These are phyloP conservation scores for Ichneumoninae sp. DNA, from an alignment of 2,888 invertebrate genomes.

Conservation along the genomic window DNA sequence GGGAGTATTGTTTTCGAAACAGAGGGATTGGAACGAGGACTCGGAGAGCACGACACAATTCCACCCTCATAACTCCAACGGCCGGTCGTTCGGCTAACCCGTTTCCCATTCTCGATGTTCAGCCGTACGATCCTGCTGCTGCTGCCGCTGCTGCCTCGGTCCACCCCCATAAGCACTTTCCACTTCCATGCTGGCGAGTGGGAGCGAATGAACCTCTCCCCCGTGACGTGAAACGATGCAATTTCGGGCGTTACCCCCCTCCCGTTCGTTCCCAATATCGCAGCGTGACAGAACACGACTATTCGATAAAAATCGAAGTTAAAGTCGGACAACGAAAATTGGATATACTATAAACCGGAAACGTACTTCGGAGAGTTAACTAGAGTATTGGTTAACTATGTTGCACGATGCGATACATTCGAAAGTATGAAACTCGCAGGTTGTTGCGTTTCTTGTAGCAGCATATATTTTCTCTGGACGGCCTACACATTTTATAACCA, in stretches of 20 bases:
- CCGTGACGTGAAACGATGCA: conserved; percentile 57
- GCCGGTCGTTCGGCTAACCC: conserved; percentile 75
- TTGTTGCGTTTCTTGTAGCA: neutral
- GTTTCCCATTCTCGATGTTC: conserved; percentile 75
- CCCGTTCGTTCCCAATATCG: conserved; percentile 1
- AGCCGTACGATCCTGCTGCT: conserved; percentile 54
- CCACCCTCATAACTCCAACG: conserved; percentile 74
- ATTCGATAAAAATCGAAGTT: conserved; percentile 52
- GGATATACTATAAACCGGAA: conserved; percentile 12
- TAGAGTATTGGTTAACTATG: conserved; percentile 4
- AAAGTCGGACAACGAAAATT: conserved; percentile 39
- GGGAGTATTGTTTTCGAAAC: conserved; percentile 25
- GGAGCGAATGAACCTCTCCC: conserved; percentile 18
- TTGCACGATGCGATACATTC: neutral
- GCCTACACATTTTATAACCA: neutral
- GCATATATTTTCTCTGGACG: neutral
- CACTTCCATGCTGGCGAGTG: conserved; percentile 62
- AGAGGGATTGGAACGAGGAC: conserved; percentile 6
- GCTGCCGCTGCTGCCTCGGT: conserved; percentile 34
- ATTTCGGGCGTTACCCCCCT: conserved; percentile 57
- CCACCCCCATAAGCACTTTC: conserved; percentile 69
- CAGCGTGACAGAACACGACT: conserved; percentile 37
- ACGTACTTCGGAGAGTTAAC: conserved; percentile 10
- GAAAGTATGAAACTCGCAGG: neutral
- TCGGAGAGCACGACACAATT: conserved; percentile 64